Evolutionary conservation across 2,113 vertebrate species (phyloP).

Genomic region (Cheilinus undulatus): DNA sequence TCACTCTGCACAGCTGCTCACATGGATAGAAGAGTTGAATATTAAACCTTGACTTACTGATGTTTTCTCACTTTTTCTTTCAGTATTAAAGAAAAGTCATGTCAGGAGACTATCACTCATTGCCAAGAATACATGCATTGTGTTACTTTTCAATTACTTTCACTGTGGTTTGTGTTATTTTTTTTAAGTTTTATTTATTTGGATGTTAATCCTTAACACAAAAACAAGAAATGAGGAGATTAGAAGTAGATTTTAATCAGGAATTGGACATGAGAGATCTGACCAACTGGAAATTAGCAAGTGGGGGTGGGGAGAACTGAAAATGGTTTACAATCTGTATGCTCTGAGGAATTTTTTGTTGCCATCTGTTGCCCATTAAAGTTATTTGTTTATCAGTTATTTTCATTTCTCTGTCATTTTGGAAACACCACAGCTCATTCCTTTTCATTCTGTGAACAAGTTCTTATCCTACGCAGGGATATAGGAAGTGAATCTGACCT

Average conservation of each 20-base stretch:
- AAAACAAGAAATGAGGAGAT: constrained; percentile 20
- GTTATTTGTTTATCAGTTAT: constrained; percentile 75
- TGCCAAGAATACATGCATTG: constrained; percentile 61
- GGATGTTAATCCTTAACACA: constrained; percentile 36
- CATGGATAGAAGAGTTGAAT: constrained; percentile 14
- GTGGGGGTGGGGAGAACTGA: constrained; percentile 2
- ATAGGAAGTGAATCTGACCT: constrained; percentile 40
- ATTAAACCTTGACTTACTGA: not conserved
- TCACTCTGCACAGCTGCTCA: constrained; percentile 42
- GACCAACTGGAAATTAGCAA: constrained; percentile 44
- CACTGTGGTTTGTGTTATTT: constrained; percentile 42
- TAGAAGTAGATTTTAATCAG: constrained; percentile 16
- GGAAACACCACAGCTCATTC: constrained; percentile 21
- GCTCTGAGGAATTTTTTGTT: constrained; percentile 66
- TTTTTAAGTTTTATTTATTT: constrained; percentile 61
- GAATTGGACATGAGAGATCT: constrained; percentile 26
- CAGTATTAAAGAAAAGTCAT: constrained; percentile 5
- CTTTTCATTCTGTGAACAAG: constrained; percentile 6
- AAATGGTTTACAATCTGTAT: constrained; percentile 61
- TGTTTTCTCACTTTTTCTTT: not conserved
- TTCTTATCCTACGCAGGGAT: constrained; percentile 6
- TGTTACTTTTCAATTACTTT: constrained; percentile 31
- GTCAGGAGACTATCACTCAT: constrained; percentile 47
- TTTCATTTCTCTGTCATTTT: constrained; percentile 52
- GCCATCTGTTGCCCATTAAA: constrained; percentile 81